phyloP scores from a whole-genome alignment of 1,140 invertebrate genomes.

The Heliconius melpomene region DNA sequence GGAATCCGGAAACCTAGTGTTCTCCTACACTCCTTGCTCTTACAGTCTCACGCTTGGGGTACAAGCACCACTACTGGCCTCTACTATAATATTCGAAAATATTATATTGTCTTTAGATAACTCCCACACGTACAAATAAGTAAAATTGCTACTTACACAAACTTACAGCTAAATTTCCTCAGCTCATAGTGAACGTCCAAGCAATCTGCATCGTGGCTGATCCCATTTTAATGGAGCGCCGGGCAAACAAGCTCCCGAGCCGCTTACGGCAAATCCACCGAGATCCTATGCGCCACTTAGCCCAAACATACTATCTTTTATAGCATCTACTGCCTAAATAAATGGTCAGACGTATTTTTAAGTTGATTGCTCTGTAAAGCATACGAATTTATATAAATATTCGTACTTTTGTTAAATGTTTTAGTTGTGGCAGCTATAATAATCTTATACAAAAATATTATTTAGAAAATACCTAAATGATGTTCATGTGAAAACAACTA shows the following conservation, averaged over 20 bases:
- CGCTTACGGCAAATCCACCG: conserved; percentile 76
- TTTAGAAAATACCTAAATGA: neutral
- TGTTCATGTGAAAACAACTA: conserved; percentile 17
- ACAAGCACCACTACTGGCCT: too few relatives aligned
- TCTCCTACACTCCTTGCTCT: too few relatives aligned
- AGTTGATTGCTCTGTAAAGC: conserved; percentile 15
- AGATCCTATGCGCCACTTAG: conserved; percentile 75
- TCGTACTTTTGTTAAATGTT: neutral
- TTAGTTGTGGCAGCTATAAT: neutral
- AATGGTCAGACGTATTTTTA: conserved; percentile 32
- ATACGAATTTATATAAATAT: neutral
- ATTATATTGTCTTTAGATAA: neutral
- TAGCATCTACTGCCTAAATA: conserved; percentile 40
- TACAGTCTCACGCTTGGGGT: too few relatives aligned
- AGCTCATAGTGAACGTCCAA: conserved; percentile 51
- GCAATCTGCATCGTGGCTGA: conserved; percentile 77
- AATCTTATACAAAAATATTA: neutral
- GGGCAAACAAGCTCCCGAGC: conserved; percentile 77
- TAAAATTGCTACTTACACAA: conserved; percentile 20
- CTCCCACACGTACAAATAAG: neutral
- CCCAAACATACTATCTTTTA: conserved; percentile 56
- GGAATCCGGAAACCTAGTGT: too few relatives aligned
- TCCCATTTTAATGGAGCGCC: conserved; percentile 80
- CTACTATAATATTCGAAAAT: neutral
- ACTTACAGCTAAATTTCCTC: conserved; percentile 31